phyloP scores from a whole-genome alignment of 35 echinoderm and acorn worm species.

The Stichopus chloronotus region DNA sequence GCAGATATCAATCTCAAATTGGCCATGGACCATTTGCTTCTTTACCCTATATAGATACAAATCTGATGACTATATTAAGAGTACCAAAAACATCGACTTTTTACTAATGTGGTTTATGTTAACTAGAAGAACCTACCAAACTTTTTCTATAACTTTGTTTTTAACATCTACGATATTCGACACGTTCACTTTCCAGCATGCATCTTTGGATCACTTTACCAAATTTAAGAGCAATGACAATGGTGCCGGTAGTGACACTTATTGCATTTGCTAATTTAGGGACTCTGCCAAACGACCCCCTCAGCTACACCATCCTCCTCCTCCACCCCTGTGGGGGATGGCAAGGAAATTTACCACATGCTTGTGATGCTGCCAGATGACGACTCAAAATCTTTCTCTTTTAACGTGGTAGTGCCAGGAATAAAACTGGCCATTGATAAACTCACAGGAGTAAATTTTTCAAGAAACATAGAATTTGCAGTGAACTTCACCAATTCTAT shows the following conservation, averaged over 20 bases:
- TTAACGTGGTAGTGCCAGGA: conserved; percentile 18
- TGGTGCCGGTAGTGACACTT: not conserved
- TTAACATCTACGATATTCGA: too few species aligned
- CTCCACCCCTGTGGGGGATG: not conserved
- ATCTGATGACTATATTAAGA: too few species aligned
- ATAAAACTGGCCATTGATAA: conserved; percentile 44
- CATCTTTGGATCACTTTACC: too few species aligned
- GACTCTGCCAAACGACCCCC: not conserved
- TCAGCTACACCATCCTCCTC: not conserved
- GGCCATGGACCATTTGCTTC: too few species aligned
- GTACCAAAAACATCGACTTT: too few species aligned
- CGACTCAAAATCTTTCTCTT: not conserved
- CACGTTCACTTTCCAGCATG: too few species aligned
- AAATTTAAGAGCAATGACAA: not conserved
- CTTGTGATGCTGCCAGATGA: not conserved
- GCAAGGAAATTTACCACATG: not conserved
- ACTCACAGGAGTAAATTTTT: not conserved
- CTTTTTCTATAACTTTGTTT: too few species aligned
- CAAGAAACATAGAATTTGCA: not conserved
- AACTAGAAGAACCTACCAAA: too few species aligned
- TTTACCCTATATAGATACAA: too few species aligned
- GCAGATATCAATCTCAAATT: too few species aligned
- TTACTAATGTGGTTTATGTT: too few species aligned
- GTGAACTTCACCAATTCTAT: conserved; percentile 43
- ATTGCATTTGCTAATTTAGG: not conserved